These are phyloP conservation scores for Actinemys pallida DNA, from an alignment of 2,113 vertebrate species.

Conservation along the genomic window DNA sequence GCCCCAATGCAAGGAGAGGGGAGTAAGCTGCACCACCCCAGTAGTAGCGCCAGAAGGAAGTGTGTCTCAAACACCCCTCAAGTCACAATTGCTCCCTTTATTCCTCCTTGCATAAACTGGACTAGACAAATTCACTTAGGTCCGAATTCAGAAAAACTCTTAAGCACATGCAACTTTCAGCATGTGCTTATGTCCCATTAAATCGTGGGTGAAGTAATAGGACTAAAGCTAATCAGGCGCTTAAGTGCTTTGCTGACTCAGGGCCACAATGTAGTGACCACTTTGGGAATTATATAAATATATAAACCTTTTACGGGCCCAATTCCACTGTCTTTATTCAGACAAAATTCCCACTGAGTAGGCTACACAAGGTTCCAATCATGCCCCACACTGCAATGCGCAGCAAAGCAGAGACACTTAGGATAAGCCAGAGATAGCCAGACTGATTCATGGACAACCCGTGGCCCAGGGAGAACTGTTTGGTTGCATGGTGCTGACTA, in stretches of 20 bases:
- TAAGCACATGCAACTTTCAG: no score
- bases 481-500: neutral
- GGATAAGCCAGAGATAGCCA: neutral
- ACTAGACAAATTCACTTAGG: no score
- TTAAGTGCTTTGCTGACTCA: neutral
- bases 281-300: neutral
- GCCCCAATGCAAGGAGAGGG: accelerated
- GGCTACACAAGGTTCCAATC: neutral
- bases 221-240: no score
- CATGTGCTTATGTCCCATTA: no score
- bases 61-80: neutral
- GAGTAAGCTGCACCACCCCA: neutral
- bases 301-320: neutral
- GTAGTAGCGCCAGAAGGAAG: neutral
- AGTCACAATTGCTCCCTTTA: no score
- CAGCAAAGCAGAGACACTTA: neutral
- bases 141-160: no score
- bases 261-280: neutral
- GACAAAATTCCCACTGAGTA: neutral
- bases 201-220: no score
- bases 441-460: no score
- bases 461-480: neutral
- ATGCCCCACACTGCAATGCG: neutral
- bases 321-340: neutral
- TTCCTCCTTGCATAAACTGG: no score